These are phyloP conservation scores for Sparidentex hasta DNA, from an alignment of 2,797 vertebrate species.

Conservation along the genomic window DNA sequence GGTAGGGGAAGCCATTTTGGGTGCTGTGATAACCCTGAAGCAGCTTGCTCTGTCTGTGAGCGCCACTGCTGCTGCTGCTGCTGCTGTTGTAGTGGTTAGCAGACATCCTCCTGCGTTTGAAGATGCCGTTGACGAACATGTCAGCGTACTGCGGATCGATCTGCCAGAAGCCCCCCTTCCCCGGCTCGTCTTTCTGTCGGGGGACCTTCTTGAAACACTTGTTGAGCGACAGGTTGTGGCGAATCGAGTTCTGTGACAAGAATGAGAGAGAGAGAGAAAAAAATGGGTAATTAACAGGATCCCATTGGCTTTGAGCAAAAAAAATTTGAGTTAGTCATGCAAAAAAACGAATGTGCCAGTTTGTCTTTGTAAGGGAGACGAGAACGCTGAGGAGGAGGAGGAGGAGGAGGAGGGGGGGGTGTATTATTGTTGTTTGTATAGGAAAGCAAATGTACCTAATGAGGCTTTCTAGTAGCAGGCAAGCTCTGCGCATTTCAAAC, in stretches of 20 bases:
- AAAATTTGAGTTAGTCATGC: conserved; percentile 51
- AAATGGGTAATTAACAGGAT: conserved; percentile 28
- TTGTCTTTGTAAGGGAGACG: conserved; percentile 47
- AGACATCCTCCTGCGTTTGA: conserved; percentile 89
- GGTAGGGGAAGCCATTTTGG: conserved; percentile 77
- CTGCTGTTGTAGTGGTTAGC: conserved; percentile 80
- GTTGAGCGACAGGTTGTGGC: conserved; percentile 91
- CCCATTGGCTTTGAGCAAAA: conserved; percentile 27
- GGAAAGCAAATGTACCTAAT: conserved; percentile 85
- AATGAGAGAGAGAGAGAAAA: conserved; percentile 7
- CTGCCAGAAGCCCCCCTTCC: conserved; percentile 91
- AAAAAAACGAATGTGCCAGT: conserved; percentile 39
- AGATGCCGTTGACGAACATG: conserved; percentile 91
- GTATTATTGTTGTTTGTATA: conserved; percentile 82
- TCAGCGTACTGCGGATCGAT: conserved; percentile 90
- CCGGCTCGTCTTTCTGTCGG: conserved; percentile 90
- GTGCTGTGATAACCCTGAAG: conserved; percentile 68
- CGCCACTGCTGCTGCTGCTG: conserved; percentile 11
- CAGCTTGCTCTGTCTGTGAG: conserved; percentile 81
- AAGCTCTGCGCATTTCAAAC: conserved; percentile 83
- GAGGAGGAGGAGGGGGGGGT: conserved; percentile 35
- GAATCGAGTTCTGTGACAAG: conserved; percentile 88
- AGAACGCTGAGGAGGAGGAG: conserved; percentile 4
- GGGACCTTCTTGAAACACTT: conserved; percentile 93
- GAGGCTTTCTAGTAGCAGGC: conserved; percentile 85